Percentiles rank a stretch among this genome's conserved stretches.
Conservation (phyloP, 2,113 vertebrate genomes). For the Ellobius talpinus region DNA sequence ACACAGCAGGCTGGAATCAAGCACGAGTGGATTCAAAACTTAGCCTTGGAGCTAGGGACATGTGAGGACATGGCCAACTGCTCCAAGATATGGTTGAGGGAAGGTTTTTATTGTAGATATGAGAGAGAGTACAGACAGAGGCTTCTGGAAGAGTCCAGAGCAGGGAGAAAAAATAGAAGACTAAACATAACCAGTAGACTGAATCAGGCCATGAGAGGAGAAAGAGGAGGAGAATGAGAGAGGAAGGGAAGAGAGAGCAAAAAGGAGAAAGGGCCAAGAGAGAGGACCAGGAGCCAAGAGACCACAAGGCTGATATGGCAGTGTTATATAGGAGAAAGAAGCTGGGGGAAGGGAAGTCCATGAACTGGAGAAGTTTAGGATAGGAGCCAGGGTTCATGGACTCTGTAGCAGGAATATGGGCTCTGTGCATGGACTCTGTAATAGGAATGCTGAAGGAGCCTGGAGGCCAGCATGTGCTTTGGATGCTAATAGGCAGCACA, state of each 20-base stretch:
- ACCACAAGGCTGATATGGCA: background rate
- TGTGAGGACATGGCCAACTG: background rate
- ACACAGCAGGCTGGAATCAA: background rate
- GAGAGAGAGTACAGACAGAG: background rate
- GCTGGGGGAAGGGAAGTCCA: background rate
- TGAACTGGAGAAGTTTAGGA: background rate
- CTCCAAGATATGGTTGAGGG: background rate
- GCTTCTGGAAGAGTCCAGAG: background rate
- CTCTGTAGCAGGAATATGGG: too few species aligned
- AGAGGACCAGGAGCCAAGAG: background rate
- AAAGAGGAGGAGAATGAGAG: background rate
- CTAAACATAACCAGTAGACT: background rate
- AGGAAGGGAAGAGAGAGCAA: background rate
- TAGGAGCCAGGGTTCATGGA: background rate
- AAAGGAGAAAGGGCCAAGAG: background rate
- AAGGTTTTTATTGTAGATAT: background rate
- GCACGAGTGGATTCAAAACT: background rate
- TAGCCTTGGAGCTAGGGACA: background rate
- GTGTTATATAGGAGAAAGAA: background rate
- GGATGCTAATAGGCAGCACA: background rate
- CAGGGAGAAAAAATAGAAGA: background rate
- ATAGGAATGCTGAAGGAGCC: background rate
- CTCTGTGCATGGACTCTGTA: background rate
- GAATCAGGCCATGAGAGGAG: background rate
- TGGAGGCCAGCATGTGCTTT: background rate